A percentile compares a stretch with the other conserved stretches of the same genome.
phyloP scores from a whole-genome alignment of 2,113 vertebrate species.

The Thunnus maccoyii region DNA sequence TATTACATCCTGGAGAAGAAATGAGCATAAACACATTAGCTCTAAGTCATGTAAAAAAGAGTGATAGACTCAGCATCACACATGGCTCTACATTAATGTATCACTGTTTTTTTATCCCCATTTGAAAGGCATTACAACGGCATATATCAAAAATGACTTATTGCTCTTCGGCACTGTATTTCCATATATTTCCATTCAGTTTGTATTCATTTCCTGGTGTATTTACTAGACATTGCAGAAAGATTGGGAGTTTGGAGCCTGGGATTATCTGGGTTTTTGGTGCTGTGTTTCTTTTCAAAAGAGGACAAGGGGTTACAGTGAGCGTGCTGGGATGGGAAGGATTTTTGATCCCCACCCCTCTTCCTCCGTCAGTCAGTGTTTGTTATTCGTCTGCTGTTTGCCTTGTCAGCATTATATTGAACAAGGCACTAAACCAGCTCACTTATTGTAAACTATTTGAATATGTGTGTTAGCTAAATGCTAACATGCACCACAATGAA shows the following conservation, averaged over 20 bases:
- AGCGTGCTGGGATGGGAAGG: constrained; percentile 1
- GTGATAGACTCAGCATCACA: constrained; percentile 45
- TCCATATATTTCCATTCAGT: constrained; percentile 63
- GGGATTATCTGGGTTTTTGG: constrained; percentile 47
- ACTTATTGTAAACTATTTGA: constrained; percentile 18
- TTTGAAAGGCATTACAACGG: constrained; percentile 55
- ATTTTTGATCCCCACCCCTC: constrained; percentile 34
- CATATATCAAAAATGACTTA: constrained; percentile 56
- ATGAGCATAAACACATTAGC: constrained; percentile 42
- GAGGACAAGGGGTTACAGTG: constrained; percentile 24
- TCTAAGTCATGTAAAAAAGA: constrained; percentile 26
- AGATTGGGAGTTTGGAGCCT: constrained; percentile 18
- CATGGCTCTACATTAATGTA: constrained; percentile 48
- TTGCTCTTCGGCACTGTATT: constrained; percentile 52
- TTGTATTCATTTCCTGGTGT: constrained; percentile 39
- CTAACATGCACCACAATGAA: not conserved
- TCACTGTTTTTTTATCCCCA: constrained; percentile 17
- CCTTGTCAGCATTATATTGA: constrained; percentile 37
- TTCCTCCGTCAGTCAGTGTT: constrained; percentile 26
- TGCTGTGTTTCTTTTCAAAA: constrained; percentile 49
- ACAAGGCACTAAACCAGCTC: constrained; percentile 12
- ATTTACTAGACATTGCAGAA: constrained; percentile 48
- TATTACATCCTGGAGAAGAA: constrained; percentile 27
- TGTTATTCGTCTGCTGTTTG: constrained; percentile 12
- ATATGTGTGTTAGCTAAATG: constrained; percentile 27